phyloP scores from a whole-genome alignment of 2,113 vertebrate genomes.

The Anguilla japonica region DNA sequence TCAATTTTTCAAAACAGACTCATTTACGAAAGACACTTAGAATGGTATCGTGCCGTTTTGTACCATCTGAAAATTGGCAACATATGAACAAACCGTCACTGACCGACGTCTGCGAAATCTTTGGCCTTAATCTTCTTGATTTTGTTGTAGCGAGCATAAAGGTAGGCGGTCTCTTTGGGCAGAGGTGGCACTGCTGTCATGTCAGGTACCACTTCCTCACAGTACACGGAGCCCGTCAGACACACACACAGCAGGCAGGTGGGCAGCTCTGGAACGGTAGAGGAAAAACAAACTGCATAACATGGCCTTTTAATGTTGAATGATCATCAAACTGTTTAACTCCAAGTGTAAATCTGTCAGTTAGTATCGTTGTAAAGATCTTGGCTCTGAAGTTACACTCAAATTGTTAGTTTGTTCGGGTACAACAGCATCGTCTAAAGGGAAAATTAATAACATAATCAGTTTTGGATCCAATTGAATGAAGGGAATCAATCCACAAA shows the following conservation, averaged over 20 bases:
- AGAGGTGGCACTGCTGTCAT: slow-evolving; percentile 81
- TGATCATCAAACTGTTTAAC: no score
- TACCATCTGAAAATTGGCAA: no score
- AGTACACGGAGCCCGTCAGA: slow-evolving; percentile 93
- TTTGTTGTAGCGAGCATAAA: slow-evolving; percentile 95
- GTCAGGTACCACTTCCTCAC: slow-evolving; percentile 84
- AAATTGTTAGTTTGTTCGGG: not conserved
- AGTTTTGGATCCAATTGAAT: not conserved
- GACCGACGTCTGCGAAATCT: slow-evolving; percentile 87
- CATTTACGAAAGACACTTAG: no score
- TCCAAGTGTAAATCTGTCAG: no score
- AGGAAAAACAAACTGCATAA: not conserved
- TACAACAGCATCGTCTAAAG: not conserved
- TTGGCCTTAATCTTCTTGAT: slow-evolving; percentile 86
- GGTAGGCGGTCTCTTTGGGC: slow-evolving; percentile 91
- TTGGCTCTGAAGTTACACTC: no score
- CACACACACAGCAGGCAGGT: slow-evolving; percentile 94
- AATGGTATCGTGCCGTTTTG: no score
- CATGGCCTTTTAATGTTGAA: no score
- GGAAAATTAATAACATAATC: no score
- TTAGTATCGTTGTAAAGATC: no score
- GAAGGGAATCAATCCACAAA: not conserved
- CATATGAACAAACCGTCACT: slow-evolving; percentile 53
- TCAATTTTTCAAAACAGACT: no score
- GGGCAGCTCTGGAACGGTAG: slow-evolving; percentile 75